phyloP scores from a whole-genome alignment of 2,888 invertebrate species.

The Melolontha melolontha region DNA sequence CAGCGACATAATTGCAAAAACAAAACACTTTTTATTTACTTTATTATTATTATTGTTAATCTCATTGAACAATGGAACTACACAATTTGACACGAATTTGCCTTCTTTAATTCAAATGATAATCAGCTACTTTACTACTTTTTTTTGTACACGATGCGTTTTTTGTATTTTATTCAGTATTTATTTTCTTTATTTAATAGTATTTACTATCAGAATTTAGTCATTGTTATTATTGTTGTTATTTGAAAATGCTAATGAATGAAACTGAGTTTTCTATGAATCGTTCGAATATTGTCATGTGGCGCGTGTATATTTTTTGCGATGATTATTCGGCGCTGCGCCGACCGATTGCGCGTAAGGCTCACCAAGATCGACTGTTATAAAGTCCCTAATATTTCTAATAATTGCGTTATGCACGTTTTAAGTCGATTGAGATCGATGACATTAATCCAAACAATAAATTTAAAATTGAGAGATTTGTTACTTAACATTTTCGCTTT shows the following conservation, averaged over 20 bases:
- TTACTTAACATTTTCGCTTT: too few relatives aligned
- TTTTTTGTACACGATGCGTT: neutral
- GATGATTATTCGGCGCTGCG: slow-evolving; percentile 49
- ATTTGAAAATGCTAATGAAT: slow-evolving; percentile 28
- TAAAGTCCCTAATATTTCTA: slow-evolving; percentile 24
- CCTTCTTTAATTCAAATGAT: neutral
- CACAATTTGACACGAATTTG: slow-evolving; percentile 23
- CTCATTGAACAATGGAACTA: neutral
- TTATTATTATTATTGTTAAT: too few relatives aligned
- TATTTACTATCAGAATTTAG: slow-evolving; percentile 6
- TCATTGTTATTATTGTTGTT: slow-evolving; percentile 22
- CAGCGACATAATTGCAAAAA: slow-evolving; percentile 11
- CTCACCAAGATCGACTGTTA: slow-evolving; percentile 23
- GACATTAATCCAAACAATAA: slow-evolving; percentile 3
- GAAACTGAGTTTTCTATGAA: slow-evolving; percentile 46
- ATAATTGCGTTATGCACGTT: slow-evolving; percentile 2
- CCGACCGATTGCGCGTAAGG: slow-evolving; percentile 47
- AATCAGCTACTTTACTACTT: slow-evolving; percentile 1
- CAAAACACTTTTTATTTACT: neutral
- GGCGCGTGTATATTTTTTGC: slow-evolving; percentile 50
- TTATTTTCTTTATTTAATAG: neutral
- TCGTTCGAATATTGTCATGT: slow-evolving; percentile 48
- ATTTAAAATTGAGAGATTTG: neutral
- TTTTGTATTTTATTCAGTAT: slow-evolving; percentile 12
- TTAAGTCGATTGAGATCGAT: slow-evolving; percentile 10